Percentiles rank a stretch among this genome's conserved stretches.
Evolutionary conservation across 1,140 invertebrate genomes (phyloP).

Genomic region (Dreissena polymorpha): DNA sequence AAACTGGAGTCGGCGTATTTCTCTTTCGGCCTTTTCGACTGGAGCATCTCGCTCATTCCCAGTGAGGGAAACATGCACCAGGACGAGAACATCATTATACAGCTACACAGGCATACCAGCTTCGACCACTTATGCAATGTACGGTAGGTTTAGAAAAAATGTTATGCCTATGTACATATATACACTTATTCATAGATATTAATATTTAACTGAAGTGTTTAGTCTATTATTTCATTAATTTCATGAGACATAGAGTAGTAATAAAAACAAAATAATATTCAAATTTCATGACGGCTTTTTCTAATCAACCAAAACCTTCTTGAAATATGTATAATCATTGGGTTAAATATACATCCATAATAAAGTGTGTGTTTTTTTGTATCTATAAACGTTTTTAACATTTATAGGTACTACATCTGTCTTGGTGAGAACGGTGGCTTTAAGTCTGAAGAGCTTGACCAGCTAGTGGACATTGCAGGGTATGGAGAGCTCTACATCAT

Average conservation of each 20-base stretch:
- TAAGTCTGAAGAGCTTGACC: constrained; percentile 89
- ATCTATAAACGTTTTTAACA: too few relatives aligned
- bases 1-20: constrained; percentile 87
- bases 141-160: constrained; percentile 78
- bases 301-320: too few relatives aligned
- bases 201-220: too few relatives aligned
- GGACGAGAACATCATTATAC: constrained; percentile 80
- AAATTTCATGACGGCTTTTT: too few relatives aligned
- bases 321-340: too few relatives aligned
- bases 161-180: too few relatives aligned
- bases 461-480: constrained; percentile 86
- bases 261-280: too few relatives aligned
- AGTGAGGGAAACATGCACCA: constrained; percentile 78
- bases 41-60: constrained; percentile 89
- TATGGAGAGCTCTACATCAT: constrained; percentile 68
- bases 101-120: constrained; percentile 87
- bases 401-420: constrained; percentile 83
- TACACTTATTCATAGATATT: too few relatives aligned
- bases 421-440: constrained; percentile 86
- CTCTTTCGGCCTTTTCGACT: constrained; percentile 90
- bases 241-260: too few relatives aligned
- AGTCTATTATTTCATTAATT: too few relatives aligned
- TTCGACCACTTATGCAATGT: constrained; percentile 91
- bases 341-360: too few relatives aligned
- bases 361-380: too few relatives aligned